Conservation (phyloP, 2,797 vertebrate species). For the Bradypodion pumilum region DNA sequence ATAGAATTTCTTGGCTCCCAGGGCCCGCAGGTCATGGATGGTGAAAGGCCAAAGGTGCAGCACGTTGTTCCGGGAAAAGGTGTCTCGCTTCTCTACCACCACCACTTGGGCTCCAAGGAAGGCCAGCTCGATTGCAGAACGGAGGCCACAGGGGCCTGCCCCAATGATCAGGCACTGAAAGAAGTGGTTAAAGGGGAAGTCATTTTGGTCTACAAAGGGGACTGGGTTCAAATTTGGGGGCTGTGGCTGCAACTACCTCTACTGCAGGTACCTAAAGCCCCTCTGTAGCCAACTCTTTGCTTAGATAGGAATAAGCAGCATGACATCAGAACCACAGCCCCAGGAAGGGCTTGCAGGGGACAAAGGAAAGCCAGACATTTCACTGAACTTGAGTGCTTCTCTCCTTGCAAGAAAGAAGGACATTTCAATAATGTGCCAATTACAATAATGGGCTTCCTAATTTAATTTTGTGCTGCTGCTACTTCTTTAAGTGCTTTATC, state of each 20-base stretch:
- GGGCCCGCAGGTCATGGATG: constrained; percentile 87
- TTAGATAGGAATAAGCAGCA: neutral
- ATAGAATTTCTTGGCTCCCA: constrained; percentile 94
- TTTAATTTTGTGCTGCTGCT: too few species aligned
- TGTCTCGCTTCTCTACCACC: constrained; percentile 87
- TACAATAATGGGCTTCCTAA: too few species aligned
- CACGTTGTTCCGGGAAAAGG: constrained; percentile 93
- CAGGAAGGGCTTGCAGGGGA: neutral
- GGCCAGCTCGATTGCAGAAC: constrained; percentile 87
- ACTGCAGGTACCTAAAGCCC: neutral
- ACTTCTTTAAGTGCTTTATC: too few species aligned
- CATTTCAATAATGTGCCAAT: neutral
- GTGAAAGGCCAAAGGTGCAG: constrained; percentile 96
- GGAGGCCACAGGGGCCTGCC: constrained; percentile 90
- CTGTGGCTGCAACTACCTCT: neutral
- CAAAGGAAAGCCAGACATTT: too few species aligned
- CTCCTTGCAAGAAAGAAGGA: neutral
- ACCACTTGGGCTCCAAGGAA: constrained; percentile 89
- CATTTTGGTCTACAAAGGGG: neutral
- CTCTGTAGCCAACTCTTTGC: neutral
- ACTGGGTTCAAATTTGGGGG: too few species aligned
- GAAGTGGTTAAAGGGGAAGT: neutral
- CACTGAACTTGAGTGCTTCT: neutral
- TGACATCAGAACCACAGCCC: neutral
- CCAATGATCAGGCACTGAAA: constrained; percentile 91